Conservation (phyloP, 1,140 invertebrate genomes). For the Capitella teleta region DNA sequence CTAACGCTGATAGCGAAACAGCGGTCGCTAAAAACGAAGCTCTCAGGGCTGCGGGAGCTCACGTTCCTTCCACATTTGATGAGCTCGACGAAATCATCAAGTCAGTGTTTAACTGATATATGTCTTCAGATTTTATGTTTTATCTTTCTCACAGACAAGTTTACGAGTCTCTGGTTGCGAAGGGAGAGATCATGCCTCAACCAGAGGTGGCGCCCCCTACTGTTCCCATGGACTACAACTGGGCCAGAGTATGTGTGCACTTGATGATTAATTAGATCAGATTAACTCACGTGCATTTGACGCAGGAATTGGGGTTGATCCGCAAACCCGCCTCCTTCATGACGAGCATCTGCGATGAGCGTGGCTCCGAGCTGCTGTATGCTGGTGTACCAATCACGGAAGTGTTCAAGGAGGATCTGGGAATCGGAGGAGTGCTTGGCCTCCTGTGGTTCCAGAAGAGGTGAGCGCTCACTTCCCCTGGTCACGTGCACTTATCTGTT, state of each 20-base stretch:
- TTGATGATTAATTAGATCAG: too few species aligned
- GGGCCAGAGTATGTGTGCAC: conserved; percentile 68
- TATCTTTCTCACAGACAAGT: conserved; percentile 43
- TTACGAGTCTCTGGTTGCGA: conserved; percentile 68
- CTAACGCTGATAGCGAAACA: conserved; percentile 89
- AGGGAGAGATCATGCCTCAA: conserved; percentile 71
- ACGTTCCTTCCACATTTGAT: conserved; percentile 89
- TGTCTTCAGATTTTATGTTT: neutral
- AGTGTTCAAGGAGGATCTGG: conserved; percentile 64
- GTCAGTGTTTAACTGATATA: conserved; percentile 20
- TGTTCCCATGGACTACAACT: conserved; percentile 98
- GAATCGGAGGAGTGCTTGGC: conserved; percentile 93
- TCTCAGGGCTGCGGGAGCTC: conserved; percentile 67
- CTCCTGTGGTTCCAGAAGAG: conserved; percentile 93
- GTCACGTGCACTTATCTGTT: neutral
- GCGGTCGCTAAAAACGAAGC: conserved; percentile 85
- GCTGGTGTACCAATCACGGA: conserved; percentile 97
- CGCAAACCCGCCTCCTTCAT: conserved; percentile 98
- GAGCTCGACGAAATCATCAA: conserved; percentile 69
- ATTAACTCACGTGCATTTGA: too few species aligned
- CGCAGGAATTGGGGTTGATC: conserved; percentile 87
- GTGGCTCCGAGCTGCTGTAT: conserved; percentile 94
- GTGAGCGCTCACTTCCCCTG: conserved; percentile 15
- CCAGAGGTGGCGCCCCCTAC: conserved; percentile 93
- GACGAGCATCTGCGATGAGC: conserved; percentile 97